These are phyloP conservation scores for Scomberomorus guttatus DNA, from an alignment of 2,797 vertebrate species.

Conservation along the genomic window DNA sequence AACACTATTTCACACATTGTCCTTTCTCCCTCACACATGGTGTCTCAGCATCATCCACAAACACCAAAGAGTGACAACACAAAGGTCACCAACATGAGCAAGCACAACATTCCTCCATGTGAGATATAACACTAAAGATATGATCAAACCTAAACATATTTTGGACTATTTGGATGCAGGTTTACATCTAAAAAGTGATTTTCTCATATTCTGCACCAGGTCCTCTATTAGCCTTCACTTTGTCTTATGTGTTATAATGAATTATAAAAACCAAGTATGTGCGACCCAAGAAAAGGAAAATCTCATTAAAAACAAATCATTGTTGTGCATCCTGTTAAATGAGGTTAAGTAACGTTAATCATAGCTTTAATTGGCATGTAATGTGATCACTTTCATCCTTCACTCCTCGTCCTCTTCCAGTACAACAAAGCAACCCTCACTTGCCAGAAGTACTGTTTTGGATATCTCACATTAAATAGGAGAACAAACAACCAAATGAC, in stretches of 20 bases:
- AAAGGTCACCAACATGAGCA: conserved; percentile 43
- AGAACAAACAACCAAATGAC: conserved; percentile 39
- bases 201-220: conserved; percentile 1
- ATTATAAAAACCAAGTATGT: neutral
- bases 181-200: conserved; percentile 2
- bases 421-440: neutral
- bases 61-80: conserved; percentile 42
- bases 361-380: neutral
- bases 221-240: neutral
- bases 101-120: conserved; percentile 16
- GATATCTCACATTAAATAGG: conserved; percentile 15
- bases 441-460: conserved; percentile 8
- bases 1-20: conserved; percentile 61
- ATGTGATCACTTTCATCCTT: neutral
- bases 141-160: neutral
- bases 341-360: neutral
- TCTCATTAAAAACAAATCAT: conserved; percentile 3
- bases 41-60: conserved; percentile 29
- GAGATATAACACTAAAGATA: neutral
- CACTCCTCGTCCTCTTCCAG: conserved; percentile 1
- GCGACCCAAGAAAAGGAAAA: neutral
- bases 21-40: conserved; percentile 30
- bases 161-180: neutral
- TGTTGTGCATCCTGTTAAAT: neutral
- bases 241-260: neutral